Percentiles rank a stretch among this genome's conserved stretches.
Evolutionary conservation across 2,113 vertebrate species (phyloP).

Genomic region (Corvus cornix): DNA sequence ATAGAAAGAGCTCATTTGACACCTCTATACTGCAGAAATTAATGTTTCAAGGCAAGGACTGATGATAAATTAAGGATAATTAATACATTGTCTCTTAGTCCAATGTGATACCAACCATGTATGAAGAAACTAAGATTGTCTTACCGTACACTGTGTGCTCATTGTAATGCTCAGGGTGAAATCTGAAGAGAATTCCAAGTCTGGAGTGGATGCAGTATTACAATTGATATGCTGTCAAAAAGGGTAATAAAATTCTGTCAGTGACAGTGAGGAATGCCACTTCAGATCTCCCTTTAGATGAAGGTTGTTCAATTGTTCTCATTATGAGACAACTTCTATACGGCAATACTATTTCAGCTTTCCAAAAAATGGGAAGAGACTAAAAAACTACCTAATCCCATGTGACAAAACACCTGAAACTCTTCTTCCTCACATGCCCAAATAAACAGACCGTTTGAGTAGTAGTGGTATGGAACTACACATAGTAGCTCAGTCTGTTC

Average conservation of each 20-base stretch:
- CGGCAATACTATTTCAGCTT: not conserved
- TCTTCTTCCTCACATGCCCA: not conserved
- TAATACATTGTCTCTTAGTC: slow-evolving; percentile 49
- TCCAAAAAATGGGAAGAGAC: not conserved
- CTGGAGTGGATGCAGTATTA: slow-evolving; percentile 77
- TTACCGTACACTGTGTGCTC: slow-evolving; percentile 86
- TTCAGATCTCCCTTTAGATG: not conserved
- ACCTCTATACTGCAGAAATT: not conserved
- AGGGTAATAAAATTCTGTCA: not conserved
- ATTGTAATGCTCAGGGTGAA: slow-evolving; percentile 83
- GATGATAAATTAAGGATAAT: slow-evolving; percentile 67
- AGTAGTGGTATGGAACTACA: not conserved
- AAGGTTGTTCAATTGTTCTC: not conserved
- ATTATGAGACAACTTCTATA: not conserved
- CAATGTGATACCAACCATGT: not conserved
- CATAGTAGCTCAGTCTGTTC: not conserved
- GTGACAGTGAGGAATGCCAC: not conserved
- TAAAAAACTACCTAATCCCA: not conserved
- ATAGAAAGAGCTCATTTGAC: not conserved
- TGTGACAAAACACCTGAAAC: not conserved
- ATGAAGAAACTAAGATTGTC: slow-evolving; percentile 13
- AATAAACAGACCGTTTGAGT: not conserved
- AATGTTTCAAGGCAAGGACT: slow-evolving; percentile 66
- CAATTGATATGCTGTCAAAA: slow-evolving; percentile 84
- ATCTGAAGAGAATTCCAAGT: slow-evolving; percentile 88